Conservation (phyloP, 2,888 invertebrate species). For the Aproaerema taeniolella region DNA sequence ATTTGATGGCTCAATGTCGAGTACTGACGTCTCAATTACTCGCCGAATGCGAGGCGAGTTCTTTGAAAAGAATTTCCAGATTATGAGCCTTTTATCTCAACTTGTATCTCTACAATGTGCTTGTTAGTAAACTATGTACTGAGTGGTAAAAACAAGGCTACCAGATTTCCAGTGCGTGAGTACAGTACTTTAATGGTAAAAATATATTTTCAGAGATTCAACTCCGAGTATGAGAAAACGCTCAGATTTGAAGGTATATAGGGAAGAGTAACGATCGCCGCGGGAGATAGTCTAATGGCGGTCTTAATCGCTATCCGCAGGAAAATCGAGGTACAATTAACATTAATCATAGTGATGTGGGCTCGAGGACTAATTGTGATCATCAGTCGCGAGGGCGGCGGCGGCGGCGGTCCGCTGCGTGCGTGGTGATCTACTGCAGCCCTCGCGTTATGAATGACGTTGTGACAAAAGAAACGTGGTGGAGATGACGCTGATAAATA, state of each 20-base stretch:
- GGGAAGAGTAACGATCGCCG: constrained; percentile 54
- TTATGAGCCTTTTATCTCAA: constrained; percentile 14
- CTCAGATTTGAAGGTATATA: constrained; percentile 27
- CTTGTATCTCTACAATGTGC: constrained; percentile 16
- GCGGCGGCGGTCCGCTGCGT: constrained; percentile 24
- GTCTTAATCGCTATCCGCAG: constrained; percentile 55
- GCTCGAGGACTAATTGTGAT: constrained; percentile 54
- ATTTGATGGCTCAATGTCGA: constrained; percentile 31
- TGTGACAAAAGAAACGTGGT: constrained; percentile 49
- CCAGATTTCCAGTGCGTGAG: constrained; percentile 10
- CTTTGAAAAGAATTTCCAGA: constrained; percentile 15
- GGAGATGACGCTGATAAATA: constrained; percentile 50
- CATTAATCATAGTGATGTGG: constrained; percentile 66
- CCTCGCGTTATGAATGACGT: constrained; percentile 39
- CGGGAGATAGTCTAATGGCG: constrained; percentile 54
- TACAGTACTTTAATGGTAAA: constrained; percentile 8
- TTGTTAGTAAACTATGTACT: constrained; percentile 17
- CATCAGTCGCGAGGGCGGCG: constrained; percentile 40
- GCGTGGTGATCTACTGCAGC: constrained; percentile 24
- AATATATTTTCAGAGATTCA: too few species aligned
- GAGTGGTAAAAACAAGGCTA: constrained; percentile 13
- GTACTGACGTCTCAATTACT: constrained; percentile 39
- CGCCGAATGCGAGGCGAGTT: constrained; percentile 27
- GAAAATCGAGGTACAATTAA: constrained; percentile 65
- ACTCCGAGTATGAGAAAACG: constrained; percentile 11